Conservation (phyloP, 1,140 invertebrate species). For the Cydia splendana region DNA sequence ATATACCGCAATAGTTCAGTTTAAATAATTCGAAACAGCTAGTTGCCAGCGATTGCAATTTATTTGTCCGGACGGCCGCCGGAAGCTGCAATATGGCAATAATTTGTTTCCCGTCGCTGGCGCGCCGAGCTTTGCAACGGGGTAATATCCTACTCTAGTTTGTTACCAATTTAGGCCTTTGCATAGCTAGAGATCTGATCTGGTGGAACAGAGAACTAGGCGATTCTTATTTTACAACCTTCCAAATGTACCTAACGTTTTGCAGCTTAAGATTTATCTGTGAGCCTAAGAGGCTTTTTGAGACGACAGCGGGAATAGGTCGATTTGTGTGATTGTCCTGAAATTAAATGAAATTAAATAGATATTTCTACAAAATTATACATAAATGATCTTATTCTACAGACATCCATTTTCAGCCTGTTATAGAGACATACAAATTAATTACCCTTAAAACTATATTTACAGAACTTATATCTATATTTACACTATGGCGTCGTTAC, state of each 20-base stretch:
- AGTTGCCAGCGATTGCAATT: slow-evolving; percentile 23
- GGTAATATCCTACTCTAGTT: slow-evolving; percentile 27
- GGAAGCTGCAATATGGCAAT: slow-evolving; percentile 36
- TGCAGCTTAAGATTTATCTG: no score
- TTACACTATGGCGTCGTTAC: no score
- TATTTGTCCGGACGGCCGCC: slow-evolving; percentile 20
- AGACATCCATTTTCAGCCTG: no score
- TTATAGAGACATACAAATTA: no score
- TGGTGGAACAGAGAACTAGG: neutral
- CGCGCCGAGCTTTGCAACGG: slow-evolving; percentile 3
- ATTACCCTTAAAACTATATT: no score
- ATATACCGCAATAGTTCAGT: neutral
- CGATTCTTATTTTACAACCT: neutral
- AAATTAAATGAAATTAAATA: no score
- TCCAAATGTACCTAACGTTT: neutral
- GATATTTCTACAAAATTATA: no score
- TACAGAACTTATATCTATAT: no score
- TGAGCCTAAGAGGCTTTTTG: no score
- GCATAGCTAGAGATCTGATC: neutral
- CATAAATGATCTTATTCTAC: no score
- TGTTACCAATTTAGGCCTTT: slow-evolving; percentile 1
- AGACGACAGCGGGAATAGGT: no score
- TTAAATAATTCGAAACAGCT: slow-evolving; percentile 1
- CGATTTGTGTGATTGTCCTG: no score
- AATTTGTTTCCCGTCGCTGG: slow-evolving; percentile 32